Base-by-base conservation (phyloP, 1,140 invertebrate genomes). In the Euura lappo region DNA sequence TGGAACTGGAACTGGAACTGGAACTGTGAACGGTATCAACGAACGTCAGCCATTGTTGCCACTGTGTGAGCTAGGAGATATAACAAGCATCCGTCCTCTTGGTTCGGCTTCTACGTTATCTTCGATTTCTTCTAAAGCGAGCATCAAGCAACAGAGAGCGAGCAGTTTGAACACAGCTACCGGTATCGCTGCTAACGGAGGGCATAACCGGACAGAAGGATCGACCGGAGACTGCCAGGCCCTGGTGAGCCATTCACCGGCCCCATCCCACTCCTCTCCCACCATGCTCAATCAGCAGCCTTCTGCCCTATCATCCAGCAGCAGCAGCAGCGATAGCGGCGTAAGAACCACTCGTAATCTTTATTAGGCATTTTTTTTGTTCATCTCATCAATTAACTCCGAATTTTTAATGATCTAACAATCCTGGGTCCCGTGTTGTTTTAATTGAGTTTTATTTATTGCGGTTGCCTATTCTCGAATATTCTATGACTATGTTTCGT, bases 311-410 rank as follows among this genome's bases (percentile, higher is more conserved):
- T 77, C 85, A 4, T 87, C 86, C 3, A 89, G 86, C 45, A 88
- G 86, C 70, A 90, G 87, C 70, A 89, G 88, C 71, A 90, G 83
- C 71, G 84, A 84, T 66, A 85, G 82, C 71, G 80, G 79, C 70
- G 76, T 60, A 60, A 60, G 51, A 6, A 60, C 13, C 10, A 60
- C 13, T 60, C 11, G 2, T 51, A 51, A 51, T n/a, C 7, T 2
- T 51, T 51, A 7, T 51, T n/a, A 28, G 28, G 28, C 0, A 28
- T 28, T 28, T 28, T 28, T 28, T 28, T 28, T 28, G 28, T 28
- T 28, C 28, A 28, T 28, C 28, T 28, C 28, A 28, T 28, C 28
- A 28, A 28, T 28, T 28, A 28, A 28, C 28, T 28, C 28, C 28
- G 28, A 28, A 28, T 28, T 28, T 28, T 28, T 28, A 28, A 28